A percentile compares a stretch with the other conserved stretches of the same genome.
phyloP scores from a whole-genome alignment of 2,113 vertebrate species.

The Prinia subflava region DNA sequence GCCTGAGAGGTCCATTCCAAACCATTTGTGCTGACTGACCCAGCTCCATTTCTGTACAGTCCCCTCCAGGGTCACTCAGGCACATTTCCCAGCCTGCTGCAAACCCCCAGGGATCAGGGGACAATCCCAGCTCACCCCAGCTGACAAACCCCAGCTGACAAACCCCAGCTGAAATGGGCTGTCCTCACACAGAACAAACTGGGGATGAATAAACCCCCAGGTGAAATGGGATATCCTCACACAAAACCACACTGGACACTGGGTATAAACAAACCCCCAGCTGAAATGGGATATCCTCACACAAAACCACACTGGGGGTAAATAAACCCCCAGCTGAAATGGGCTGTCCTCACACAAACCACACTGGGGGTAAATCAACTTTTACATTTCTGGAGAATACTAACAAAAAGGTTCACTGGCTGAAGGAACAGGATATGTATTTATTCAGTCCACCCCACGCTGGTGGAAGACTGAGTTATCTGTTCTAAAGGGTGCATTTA shows the following conservation, averaged over 20 bases:
- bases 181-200: no score
- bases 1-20: not conserved
- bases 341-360: not conserved
- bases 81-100: not conserved
- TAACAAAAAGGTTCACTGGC: not conserved
- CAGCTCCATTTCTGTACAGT: not conserved
- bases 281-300: no score
- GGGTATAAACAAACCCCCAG: no score
- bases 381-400: not conserved
- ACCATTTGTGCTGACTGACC: not conserved
- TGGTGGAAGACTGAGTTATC: not conserved
- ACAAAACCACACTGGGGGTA: no score
- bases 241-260: no score
- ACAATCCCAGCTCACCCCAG: not conserved
- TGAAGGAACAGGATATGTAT: not conserved
- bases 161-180: no score
- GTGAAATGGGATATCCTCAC: no score
- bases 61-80: not conserved
- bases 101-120: not conserved
- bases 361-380: not conserved
- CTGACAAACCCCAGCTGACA: not conserved
- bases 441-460: not conserved
- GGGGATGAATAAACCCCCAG: no score
- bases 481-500: not conserved
- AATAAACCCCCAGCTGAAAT: not conserved